These are phyloP conservation scores for Ladona fulva DNA, from an alignment of 1,140 invertebrate genomes.

Conservation along the genomic window DNA sequence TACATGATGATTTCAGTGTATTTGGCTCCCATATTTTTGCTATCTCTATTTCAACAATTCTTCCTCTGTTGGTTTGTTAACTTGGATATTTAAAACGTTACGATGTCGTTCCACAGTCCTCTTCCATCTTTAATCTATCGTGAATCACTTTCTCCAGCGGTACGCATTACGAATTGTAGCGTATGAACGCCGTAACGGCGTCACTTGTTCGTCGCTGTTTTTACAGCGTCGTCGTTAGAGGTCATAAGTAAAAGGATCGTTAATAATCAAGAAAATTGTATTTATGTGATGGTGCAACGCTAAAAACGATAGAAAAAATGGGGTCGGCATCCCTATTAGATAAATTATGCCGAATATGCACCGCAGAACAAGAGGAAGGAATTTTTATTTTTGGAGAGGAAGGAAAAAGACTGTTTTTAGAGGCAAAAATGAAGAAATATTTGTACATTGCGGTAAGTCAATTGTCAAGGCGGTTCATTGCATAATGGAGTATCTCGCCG, in stretches of 20 bases:
- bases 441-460: conserved; percentile 17
- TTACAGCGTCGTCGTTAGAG: conserved; percentile 22
- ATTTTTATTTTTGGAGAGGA: conserved; percentile 44
- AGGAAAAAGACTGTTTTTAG: conserved; percentile 40
- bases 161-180: conserved; percentile 19
- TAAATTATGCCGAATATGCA: conserved; percentile 44
- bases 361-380: conserved; percentile 33
- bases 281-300: conserved; percentile 15
- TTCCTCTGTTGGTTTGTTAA: no score
- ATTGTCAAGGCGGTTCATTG: conserved; percentile 2
- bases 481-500: conserved; percentile 3
- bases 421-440: conserved; percentile 25
- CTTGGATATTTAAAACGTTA: no score
- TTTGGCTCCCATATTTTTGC: no score
- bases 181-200: conserved; percentile 18
- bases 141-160: background rate
- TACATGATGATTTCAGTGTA: background rate
- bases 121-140: background rate
- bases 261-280: conserved; percentile 23
- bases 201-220: conserved; percentile 23
- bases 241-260: conserved; percentile 24
- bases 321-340: conserved; percentile 20
- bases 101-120: background rate
- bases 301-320: conserved; percentile 20
- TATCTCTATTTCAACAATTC: no score